phyloP scores from a whole-genome alignment of 2,888 invertebrate species.

The Sesamia inferens region DNA sequence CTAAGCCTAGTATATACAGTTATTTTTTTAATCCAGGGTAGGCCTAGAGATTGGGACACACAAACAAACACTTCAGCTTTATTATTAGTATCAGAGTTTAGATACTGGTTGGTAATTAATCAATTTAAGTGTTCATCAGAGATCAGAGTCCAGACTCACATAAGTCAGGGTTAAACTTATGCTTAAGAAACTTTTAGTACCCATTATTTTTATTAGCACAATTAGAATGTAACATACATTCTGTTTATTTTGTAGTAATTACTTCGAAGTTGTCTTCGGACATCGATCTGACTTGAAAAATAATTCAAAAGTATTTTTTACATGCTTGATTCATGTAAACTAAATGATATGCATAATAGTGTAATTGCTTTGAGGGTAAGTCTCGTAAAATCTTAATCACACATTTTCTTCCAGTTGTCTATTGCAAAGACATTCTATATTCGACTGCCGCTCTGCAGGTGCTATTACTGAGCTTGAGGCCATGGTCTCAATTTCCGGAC shows the following conservation, averaged over 20 bases:
- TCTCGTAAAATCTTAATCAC: background rate
- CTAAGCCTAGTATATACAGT: too few relatives aligned
- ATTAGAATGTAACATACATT: background rate
- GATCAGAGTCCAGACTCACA: constrained; percentile 13
- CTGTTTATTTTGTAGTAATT: constrained; percentile 17
- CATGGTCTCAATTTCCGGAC: background rate
- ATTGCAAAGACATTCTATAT: background rate
- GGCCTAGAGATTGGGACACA: too few relatives aligned
- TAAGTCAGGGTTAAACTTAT: constrained; percentile 23
- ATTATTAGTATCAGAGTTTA: background rate
- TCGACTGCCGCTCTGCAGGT: background rate
- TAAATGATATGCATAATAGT: background rate
- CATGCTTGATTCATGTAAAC: background rate
- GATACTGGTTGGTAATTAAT: constrained; percentile 6
- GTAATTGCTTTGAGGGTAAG: background rate
- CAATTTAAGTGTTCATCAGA: constrained; percentile 13
- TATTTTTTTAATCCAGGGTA: too few relatives aligned
- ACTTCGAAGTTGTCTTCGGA: constrained; percentile 13
- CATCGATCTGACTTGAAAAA: constrained; percentile 4
- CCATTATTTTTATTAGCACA: constrained; percentile 14
- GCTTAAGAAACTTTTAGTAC: constrained; percentile 13
- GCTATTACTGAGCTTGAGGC: background rate
- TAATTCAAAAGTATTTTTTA: background rate
- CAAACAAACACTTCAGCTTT: too few relatives aligned
- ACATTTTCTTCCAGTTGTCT: background rate